Base-by-base conservation (phyloP, 1,140 invertebrate genomes). In the Drosophila jambulina region DNA sequence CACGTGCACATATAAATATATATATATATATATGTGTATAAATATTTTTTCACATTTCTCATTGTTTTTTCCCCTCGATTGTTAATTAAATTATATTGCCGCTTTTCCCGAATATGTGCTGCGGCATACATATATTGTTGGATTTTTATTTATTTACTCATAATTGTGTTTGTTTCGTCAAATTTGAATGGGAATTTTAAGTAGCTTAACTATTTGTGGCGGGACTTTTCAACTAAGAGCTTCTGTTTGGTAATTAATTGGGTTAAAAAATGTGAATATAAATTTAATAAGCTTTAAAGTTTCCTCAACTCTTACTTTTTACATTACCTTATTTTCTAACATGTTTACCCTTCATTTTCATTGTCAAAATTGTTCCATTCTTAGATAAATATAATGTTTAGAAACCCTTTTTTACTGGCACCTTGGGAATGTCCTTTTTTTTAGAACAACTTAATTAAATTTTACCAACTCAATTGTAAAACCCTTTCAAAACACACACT, bases 31-130 rank as follows among this genome's bases (percentile, higher is more conserved):
- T 2, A 68, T 74, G 49, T 62, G 36, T 59, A 48, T 64, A 69
- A 61, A 48, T 17, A 7, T 62, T 32, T 80, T 67, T 65, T 27
- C 19, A 29, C 45, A 63, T 61, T 64, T 74, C 40, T 60, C 60
- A 64, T 76, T 81, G 49, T 69, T 60, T 64, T 57, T 36, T 21
- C 48, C 21, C 29, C n/a, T 68, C 45, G 42, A 58, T 75, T 79
- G 80, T 79, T 82, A 82, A 82, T 82, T 82, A 79, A 82, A 82
- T 82, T 82, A 82, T 83, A 82, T 69, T 75, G 75, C 49, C 42
- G 43, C 72, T 59, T 43, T 29, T 34, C 27, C 29, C 61, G 48
- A 29, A 51, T 43, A 17, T 45, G 27, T 27, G 45, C 25, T 49
- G 58, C 0, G 27, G 13, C 19, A 21, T 29, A 49, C 1, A 36